phyloP scores from a whole-genome alignment of 1,140 invertebrate genomes.

The Telenomus remus region DNA sequence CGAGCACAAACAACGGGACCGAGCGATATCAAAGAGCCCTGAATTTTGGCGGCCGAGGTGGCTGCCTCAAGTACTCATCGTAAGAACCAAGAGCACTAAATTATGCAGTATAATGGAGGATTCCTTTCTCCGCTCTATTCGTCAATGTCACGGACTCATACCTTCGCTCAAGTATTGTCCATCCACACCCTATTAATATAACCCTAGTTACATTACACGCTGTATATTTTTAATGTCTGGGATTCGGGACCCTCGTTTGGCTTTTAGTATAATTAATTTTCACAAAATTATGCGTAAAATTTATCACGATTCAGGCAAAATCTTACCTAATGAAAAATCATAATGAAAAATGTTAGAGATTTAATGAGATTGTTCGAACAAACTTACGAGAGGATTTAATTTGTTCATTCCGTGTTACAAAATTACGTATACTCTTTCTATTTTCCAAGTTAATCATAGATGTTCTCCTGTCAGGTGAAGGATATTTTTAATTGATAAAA shows the following conservation, averaged over 20 bases:
- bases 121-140: constrained; percentile 67
- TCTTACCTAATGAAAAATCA: constrained; percentile 31
- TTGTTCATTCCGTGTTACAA: too few relatives aligned
- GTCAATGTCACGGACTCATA: constrained; percentile 67
- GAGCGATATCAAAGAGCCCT: constrained; percentile 60
- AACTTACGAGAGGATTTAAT: too few relatives aligned
- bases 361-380: too few relatives aligned
- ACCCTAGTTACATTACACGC: constrained; percentile 53
- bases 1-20: constrained; percentile 53
- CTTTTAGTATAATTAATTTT: constrained; percentile 52
- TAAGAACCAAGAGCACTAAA: constrained; percentile 61
- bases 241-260: constrained; percentile 29
- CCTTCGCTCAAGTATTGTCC: constrained; percentile 53
- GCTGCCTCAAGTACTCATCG: constrained; percentile 27
- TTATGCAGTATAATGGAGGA: constrained; percentile 68
- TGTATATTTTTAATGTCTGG: constrained; percentile 59
- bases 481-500: too few relatives aligned
- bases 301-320: constrained; percentile 36
- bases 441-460: too few relatives aligned
- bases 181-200: constrained; percentile 55
- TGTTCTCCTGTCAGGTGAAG: too few relatives aligned
- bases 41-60: constrained; percentile 59
- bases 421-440: too few relatives aligned
- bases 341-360: constrained; percentile 1
- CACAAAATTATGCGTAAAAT: constrained; percentile 47